phyloP scores from a whole-genome alignment of 2,888 invertebrate species.

The Octonoba sinensis region DNA sequence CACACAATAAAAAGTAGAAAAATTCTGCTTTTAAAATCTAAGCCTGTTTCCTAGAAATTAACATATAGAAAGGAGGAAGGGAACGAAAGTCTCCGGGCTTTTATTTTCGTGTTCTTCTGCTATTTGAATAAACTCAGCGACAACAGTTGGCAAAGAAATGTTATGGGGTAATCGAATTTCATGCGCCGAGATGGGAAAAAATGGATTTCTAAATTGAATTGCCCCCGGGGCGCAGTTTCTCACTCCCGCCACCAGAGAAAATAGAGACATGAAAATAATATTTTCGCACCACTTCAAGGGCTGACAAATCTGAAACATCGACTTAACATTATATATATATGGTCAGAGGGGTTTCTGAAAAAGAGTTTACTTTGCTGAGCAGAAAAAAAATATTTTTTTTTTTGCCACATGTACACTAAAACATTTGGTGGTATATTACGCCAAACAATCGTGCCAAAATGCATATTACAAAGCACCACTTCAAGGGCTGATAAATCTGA shows the following conservation, averaged over 20 bases:
- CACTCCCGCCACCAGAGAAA: background rate
- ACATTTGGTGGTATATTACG: too few species aligned
- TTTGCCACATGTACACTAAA: too few species aligned
- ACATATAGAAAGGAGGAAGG: slow-evolving; percentile 41
- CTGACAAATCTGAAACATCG: too few species aligned
- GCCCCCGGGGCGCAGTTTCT: slow-evolving; percentile 31
- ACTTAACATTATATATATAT: too few species aligned
- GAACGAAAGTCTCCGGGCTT: slow-evolving; percentile 27
- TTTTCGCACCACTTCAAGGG: slow-evolving; percentile 11
- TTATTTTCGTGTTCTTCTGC: slow-evolving; percentile 4
- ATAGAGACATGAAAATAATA: slow-evolving; percentile 38
- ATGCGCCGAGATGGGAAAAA: slow-evolving; percentile 32
- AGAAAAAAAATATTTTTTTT: too few species aligned
- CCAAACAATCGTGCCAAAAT: too few species aligned
- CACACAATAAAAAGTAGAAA: too few species aligned
- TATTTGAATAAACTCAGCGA: slow-evolving; percentile 49
- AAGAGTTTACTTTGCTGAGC: too few species aligned
- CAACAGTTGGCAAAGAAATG: slow-evolving; percentile 41
- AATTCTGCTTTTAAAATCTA: too few species aligned
- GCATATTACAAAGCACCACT: too few species aligned
- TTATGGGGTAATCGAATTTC: slow-evolving; percentile 25
- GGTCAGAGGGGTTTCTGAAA: too few species aligned
- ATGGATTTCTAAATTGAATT: slow-evolving; percentile 53
- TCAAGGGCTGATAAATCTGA: too few species aligned
- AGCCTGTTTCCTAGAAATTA: slow-evolving; percentile 6